Evolutionary conservation across 2,888 invertebrate genomes (phyloP), one percentile per base, ranked within the genome.

Genomic region (Diploptera punctata): DNA sequence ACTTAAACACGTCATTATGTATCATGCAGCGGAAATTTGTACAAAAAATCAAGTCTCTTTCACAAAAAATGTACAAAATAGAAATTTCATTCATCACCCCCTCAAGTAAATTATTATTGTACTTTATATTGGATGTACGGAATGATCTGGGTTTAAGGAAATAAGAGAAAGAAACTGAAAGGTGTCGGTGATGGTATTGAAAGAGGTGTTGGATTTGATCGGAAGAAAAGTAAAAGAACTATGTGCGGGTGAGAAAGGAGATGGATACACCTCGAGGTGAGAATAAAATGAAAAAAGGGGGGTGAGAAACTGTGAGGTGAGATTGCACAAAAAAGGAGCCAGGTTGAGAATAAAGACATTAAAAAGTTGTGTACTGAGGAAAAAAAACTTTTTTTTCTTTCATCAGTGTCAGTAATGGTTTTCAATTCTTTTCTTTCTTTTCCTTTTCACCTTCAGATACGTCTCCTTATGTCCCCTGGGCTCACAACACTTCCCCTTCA

Each of bases 341-440:
- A 60, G 60, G 60, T 24, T 65, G 29, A 26, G 47, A 26, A 65
- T 47, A 65, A 65, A 65, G 65, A 47, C 47, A 44, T 65, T 65
- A 65, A 65, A 65, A 65, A 65, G 65, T 47, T 65, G 65, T 44
- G 65, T 44, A 47, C 43, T 5, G 44, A 24, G 54, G 26, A 26
- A 26, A 54, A 26, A 44, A 70, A 79, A 80, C 78, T 82, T 83
- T 82, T 82, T 83, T 83, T 83, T 82, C 82, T 83, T 83, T 82
- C 83, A 83, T 83, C 83, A 82, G 79, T 79, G 78, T 24, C 65
- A 47, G 82, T 83, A 83, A 83, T 83, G 81, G 81, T 82, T 82
- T 82, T 82, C 82, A 81, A 82, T 82, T 83, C 82, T 81, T 81
- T 78, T 77, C 75, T 43, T 33, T 38, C 43, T 33, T 31, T 24